phyloP scores from a whole-genome alignment of 1,140 invertebrate genomes.

The Drosophila ogumai region DNA sequence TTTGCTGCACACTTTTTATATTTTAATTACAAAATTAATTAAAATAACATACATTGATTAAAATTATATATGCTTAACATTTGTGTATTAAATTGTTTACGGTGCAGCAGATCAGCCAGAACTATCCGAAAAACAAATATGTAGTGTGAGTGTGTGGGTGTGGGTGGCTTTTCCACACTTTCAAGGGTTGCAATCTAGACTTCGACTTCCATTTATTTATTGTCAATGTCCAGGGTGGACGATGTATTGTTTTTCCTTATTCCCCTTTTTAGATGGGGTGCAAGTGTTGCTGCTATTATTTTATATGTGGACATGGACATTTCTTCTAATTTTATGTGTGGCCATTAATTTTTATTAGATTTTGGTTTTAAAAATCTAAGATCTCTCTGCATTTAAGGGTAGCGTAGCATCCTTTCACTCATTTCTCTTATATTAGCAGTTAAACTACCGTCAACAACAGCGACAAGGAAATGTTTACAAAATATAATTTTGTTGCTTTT shows the following conservation, averaged over 20 bases:
- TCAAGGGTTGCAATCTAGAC: slow-evolving; percentile 28
- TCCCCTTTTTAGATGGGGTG: background rate
- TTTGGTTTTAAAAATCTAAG: background rate
- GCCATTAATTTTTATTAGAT: slow-evolving; percentile 20
- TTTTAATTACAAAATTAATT: background rate
- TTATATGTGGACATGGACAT: slow-evolving; percentile 10
- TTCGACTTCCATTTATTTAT: slow-evolving; percentile 9
- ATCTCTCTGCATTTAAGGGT: background rate
- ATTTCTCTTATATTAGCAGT: background rate
- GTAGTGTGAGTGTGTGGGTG: background rate
- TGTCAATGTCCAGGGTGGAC: slow-evolving; percentile 26
- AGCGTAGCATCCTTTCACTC: background rate
- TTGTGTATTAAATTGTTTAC: background rate
- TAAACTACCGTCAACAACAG: slow-evolving; percentile 15
- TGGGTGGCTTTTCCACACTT: slow-evolving; percentile 16
- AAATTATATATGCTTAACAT: background rate
- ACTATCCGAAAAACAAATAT: slow-evolving; percentile 58
- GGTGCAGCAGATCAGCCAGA: slow-evolving; percentile 18
- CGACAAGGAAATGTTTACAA: slow-evolving; percentile 58
- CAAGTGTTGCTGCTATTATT: background rate
- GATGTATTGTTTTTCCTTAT: slow-evolving; percentile 2
- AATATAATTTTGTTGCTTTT: slow-evolving; percentile 11
- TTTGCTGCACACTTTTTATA: background rate
- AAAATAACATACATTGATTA: too few relatives aligned
- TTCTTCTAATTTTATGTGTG: slow-evolving; percentile 23